phyloP scores from a whole-genome alignment of 2,797 vertebrate species.

The Naso thynnoides region DNA sequence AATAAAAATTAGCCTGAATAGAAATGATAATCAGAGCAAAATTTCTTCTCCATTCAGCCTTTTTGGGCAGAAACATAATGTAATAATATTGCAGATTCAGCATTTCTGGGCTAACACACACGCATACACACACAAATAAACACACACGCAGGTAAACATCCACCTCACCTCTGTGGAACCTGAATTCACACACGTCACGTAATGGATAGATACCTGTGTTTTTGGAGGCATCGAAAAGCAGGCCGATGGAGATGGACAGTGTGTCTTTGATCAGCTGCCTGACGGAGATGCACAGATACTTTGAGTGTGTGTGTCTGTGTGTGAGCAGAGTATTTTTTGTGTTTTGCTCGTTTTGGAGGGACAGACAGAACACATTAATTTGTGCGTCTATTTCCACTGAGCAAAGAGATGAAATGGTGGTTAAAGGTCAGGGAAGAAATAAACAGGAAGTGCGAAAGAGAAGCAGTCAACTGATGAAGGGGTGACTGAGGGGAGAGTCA shows the following conservation, averaged over 20 bases:
- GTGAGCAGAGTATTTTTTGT: not conserved
- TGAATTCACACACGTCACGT: slow-evolving; percentile 36
- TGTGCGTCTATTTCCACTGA: slow-evolving; percentile 32
- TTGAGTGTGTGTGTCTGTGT: not conserved
- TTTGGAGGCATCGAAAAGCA: slow-evolving; percentile 50
- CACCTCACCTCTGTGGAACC: slow-evolving; percentile 7
- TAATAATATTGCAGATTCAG: not conserved
- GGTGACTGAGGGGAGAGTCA: not conserved
- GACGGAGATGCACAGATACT: slow-evolving; percentile 30
- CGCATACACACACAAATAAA: not conserved
- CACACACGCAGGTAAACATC: not conserved
- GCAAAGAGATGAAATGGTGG: slow-evolving; percentile 41
- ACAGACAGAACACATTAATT: slow-evolving; percentile 55
- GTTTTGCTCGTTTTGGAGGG: slow-evolving; percentile 36
- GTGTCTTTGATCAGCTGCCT: slow-evolving; percentile 61
- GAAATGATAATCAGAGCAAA: not conserved
- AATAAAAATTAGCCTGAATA: not conserved
- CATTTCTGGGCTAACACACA: not conserved
- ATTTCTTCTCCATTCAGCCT: not conserved
- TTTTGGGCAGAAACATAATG: slow-evolving; percentile 14
- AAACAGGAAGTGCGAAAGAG: slow-evolving; percentile 29
- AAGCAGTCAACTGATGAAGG: slow-evolving; percentile 25
- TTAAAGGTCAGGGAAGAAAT: slow-evolving; percentile 50
- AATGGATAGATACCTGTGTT: slow-evolving; percentile 58
- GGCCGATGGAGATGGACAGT: slow-evolving; percentile 50